Base-by-base conservation (phyloP, 2,888 invertebrate species). In the Tigriopus californicus region DNA sequence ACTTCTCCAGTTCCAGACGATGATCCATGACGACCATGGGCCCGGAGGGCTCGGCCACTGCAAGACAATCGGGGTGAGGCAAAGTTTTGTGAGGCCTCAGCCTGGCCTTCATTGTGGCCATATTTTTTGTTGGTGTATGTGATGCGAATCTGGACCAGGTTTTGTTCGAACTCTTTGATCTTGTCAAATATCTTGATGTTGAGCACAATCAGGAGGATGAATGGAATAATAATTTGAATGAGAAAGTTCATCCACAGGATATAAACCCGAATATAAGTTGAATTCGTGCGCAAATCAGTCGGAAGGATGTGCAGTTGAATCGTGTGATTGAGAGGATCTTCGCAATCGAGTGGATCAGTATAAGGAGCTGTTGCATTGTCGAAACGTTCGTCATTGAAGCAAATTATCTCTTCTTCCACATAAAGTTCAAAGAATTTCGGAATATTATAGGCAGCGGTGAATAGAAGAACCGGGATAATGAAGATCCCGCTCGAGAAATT, bases 381-480 rank as follows among this genome's bases (percentile, higher is more conserved):
- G 15, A 15, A 20, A 22, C 20, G 22, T 49, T 49, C 49, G 11
- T 20, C 22, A 22, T 49, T 20, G 49, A 15, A 20, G 20, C 12
- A 22, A 15, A 49, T 22, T 5, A 49, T 11, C 20, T 49, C 49
- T 18, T 49, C 22, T 22, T 49, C 20, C 20, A 49, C 49, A 22
- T 49, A 49, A 15, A 49, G 49, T 22, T 49, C 49, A 18, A 49
- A 49, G 20, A 49, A 49, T 22, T 49, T 49, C 20, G 49, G 49
- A 4, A 49, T 8, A 22, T 49, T 49, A 22, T 49, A 49, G 5
- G 20, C 20, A 5, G 22, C 13, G 6, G 49, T 49, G 20, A 49
- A 49, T 8, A 49, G 6, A 15, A 49, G 5, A 8, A 49, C 49
- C 3, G 49, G 49, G 5, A 49, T 13, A 5, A 49, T 22, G 22